phyloP scores from a whole-genome alignment of 2,113 vertebrate genomes.

The Castor canadensis region DNA sequence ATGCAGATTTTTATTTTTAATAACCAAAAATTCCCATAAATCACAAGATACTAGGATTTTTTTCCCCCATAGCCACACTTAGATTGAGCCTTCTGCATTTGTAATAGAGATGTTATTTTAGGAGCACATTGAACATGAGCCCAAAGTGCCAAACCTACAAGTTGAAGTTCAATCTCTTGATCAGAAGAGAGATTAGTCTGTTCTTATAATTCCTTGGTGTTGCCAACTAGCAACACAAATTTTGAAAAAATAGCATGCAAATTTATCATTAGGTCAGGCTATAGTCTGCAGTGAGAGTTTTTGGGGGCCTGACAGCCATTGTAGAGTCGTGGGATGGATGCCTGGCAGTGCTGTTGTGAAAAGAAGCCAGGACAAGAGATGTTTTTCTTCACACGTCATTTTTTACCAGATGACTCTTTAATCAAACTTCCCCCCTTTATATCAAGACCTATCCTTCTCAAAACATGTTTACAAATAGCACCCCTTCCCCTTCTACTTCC shows the following conservation, averaged over 20 bases:
- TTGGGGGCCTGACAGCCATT: not conserved
- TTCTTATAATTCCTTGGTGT: not conserved
- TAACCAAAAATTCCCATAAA: slow-evolving; percentile 32
- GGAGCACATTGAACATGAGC: not conserved
- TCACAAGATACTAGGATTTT: slow-evolving; percentile 23
- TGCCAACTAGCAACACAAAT: not conserved
- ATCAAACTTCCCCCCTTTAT: not conserved
- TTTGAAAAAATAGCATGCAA: not conserved
- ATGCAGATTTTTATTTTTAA: not conserved
- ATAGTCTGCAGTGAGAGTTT: not conserved
- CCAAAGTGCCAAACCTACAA: not conserved
- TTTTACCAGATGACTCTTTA: not conserved
- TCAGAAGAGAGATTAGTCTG: not conserved
- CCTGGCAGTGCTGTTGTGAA: not conserved
- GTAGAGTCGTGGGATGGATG: not conserved
- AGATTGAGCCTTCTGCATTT: not conserved
- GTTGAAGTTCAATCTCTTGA: not conserved
- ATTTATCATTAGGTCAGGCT: not conserved
- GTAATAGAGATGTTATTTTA: slow-evolving; percentile 16
- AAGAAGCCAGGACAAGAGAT: not conserved
- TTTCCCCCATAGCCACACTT: not conserved
- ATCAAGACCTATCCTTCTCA: not conserved
- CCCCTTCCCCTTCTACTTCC: not conserved
- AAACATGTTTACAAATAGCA: not conserved
- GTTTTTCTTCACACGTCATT: not conserved